Evolutionary conservation across 1,140 invertebrate genomes (phyloP).

Genomic region (Eumeta japonica): DNA sequence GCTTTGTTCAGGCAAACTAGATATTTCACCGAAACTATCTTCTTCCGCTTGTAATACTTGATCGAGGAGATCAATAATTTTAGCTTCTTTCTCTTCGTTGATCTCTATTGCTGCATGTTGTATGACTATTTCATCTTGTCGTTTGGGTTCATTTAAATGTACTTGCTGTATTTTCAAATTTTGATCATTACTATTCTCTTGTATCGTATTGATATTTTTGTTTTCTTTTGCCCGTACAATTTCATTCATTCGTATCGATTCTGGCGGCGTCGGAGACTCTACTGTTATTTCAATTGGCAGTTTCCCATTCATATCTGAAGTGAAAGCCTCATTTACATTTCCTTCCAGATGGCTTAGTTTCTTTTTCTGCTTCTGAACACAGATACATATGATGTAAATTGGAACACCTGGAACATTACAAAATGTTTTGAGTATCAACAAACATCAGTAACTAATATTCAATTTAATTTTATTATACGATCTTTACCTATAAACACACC

Average conservation of each 20-base stretch:
- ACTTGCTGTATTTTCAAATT: neutral
- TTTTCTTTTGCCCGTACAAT: slow-evolving; percentile 1
- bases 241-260: slow-evolving; percentile 23
- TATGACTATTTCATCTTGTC: slow-evolving; percentile 29
- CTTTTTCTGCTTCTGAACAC: slow-evolving; percentile 24
- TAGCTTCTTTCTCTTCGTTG: slow-evolving; percentile 47
- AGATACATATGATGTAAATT: slow-evolving; percentile 35
- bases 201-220: neutral
- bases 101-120: slow-evolving; percentile 37
- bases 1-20: slow-evolving; percentile 29
- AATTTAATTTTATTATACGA: neutral
- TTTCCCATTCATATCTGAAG: slow-evolving; percentile 28
- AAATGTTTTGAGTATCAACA: too few species aligned
- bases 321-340: slow-evolving; percentile 13
- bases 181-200: neutral
- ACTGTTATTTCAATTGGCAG: slow-evolving; percentile 36
- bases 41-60: slow-evolving; percentile 50
- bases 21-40: slow-evolving; percentile 37
- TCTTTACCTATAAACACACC: too few species aligned
- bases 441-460: slow-evolving; percentile 13
- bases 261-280: slow-evolving; percentile 40
- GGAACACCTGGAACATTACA: slow-evolving; percentile 43
- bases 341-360: slow-evolving; percentile 11
- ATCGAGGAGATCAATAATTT: slow-evolving; percentile 47
- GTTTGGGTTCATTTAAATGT: neutral